These are phyloP conservation scores for Takifugu bimaculatus DNA, from an alignment of 2,113 vertebrate genomes.

Conservation along the genomic window DNA sequence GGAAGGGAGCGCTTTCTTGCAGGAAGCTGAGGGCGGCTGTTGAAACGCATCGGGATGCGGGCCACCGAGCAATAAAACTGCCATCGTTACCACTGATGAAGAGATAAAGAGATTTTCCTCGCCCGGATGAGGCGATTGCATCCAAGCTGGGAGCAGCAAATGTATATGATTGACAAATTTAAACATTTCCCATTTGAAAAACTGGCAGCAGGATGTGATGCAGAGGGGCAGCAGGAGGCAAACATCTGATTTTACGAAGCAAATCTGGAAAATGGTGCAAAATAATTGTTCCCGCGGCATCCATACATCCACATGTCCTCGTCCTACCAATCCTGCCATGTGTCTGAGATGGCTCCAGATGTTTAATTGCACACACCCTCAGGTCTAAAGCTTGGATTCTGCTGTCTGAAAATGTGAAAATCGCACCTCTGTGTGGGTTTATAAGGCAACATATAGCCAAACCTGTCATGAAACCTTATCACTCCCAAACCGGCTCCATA, in stretches of 20 bases:
- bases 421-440: too few relatives aligned
- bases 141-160: background rate
- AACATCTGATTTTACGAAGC: too few relatives aligned
- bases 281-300: too few relatives aligned
- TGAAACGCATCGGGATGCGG: slow-evolving; percentile 17
- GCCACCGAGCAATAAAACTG: slow-evolving; percentile 12
- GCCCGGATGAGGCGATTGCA: background rate
- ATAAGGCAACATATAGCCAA: too few relatives aligned
- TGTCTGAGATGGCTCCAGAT: too few relatives aligned
- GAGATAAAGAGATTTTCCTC: slow-evolving; percentile 26
- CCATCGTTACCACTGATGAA: slow-evolving; percentile 20
- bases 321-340: too few relatives aligned
- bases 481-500: too few relatives aligned
- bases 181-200: slow-evolving; percentile 4
- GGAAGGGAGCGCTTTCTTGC: slow-evolving; percentile 39
- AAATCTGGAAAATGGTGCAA: too few relatives aligned
- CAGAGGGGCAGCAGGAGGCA: background rate
- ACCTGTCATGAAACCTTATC: too few relatives aligned
- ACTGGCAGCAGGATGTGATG: background rate
- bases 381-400: too few relatives aligned
- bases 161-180: background rate
- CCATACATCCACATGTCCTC: background rate
- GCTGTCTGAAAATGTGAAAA: too few relatives aligned
- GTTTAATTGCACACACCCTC: too few relatives aligned
- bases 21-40: slow-evolving; percentile 24